These are phyloP conservation scores for Cephonodes hylas DNA, from an alignment of 2,888 invertebrate species.

Conservation along the genomic window DNA sequence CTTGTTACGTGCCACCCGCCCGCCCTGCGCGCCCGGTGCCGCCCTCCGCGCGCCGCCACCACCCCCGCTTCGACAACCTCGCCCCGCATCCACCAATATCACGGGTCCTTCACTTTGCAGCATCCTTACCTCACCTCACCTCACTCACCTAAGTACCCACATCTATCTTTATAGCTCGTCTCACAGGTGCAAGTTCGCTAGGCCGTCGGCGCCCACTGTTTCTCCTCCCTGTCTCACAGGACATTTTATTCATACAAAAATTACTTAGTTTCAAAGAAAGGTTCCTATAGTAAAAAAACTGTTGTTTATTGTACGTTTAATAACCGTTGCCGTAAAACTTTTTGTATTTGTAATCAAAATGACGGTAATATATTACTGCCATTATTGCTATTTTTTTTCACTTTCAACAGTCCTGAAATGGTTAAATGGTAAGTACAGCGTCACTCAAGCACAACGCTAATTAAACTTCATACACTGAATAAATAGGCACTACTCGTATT, in stretches of 20 bases:
- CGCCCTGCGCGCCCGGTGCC: conserved; percentile 55
- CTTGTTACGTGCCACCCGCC: conserved; percentile 78
- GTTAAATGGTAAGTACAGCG: too few relatives aligned
- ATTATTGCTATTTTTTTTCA: too few relatives aligned
- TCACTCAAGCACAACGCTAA: too few relatives aligned
- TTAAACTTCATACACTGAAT: too few relatives aligned
- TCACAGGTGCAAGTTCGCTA: conserved; percentile 3
- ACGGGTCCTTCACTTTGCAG: conserved; percentile 69
- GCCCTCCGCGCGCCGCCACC: conserved; percentile 43
- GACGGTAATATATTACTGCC: too few relatives aligned
- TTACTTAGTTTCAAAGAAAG: neutral
- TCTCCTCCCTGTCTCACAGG: neutral
- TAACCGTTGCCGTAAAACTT: neutral
- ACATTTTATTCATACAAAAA: conserved; percentile 3
- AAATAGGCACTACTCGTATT: too few relatives aligned
- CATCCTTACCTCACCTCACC: conserved; percentile 42
- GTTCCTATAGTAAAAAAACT: too few relatives aligned
- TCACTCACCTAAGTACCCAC: conserved; percentile 51
- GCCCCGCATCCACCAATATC: conserved; percentile 69
- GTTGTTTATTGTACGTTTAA: neutral
- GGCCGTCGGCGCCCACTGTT: neutral
- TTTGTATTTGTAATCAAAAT: neutral
- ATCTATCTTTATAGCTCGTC: conserved; percentile 8
- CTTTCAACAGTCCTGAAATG: too few relatives aligned
- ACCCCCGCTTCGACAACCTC: conserved; percentile 54